Percentiles rank a stretch among this genome's conserved stretches.
phyloP scores from a whole-genome alignment of 2,113 vertebrate species.

The Lepidothrix coronata region DNA sequence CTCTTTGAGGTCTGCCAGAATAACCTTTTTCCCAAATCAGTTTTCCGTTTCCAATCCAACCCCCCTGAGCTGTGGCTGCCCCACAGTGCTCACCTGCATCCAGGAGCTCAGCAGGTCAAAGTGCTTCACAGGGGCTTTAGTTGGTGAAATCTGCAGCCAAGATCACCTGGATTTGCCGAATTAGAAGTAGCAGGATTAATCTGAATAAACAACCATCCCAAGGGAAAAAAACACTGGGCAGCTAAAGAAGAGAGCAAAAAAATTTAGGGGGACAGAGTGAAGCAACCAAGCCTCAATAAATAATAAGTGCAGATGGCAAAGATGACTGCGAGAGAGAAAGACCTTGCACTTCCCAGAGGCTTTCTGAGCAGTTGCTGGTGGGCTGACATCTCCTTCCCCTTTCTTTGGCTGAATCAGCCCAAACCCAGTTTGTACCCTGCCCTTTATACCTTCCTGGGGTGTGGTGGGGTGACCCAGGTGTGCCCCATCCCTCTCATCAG shows the following conservation, averaged over 20 bases:
- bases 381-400: accelerated
- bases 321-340: not conserved
- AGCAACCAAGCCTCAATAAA: not conserved
- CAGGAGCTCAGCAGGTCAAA: not conserved
- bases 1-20: not conserved
- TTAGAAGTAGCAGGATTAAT: not conserved
- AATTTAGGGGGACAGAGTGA: not conserved
- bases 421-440: not conserved
- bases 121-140: accelerated
- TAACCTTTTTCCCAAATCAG: not conserved
- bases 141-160: not conserved
- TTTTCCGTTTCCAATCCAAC: not conserved
- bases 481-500: not conserved
- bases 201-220: not conserved
- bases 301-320: not conserved
- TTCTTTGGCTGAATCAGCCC: not conserved
- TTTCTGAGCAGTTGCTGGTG: not conserved
- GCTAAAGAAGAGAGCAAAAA: not conserved
- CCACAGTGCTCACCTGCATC: not conserved
- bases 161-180: not conserved
- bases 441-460: not conserved
- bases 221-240: not conserved
- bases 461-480: not conserved
- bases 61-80: accelerated
- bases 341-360: accelerated